Evolutionary conservation across 2,113 vertebrate species (phyloP).

Genomic region (Progne subis): DNA sequence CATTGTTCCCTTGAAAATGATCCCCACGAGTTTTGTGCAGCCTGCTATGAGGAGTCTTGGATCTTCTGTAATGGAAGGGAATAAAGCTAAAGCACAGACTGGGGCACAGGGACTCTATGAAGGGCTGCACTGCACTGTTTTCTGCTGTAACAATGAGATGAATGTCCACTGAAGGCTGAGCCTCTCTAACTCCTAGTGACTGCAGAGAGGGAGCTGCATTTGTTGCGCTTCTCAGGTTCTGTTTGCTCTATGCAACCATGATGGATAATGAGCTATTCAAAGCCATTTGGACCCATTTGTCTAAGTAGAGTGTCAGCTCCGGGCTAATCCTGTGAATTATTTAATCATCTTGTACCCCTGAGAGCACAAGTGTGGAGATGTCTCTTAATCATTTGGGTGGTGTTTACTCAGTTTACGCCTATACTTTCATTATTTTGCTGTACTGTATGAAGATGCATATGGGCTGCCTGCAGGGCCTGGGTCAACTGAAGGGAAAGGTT

Average conservation of each 20-base stretch:
- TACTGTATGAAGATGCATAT: neutral
- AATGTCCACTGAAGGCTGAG: neutral
- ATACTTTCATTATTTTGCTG: neutral
- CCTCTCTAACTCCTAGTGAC: neutral
- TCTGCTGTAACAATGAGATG: neutral
- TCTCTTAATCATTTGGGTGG: neutral
- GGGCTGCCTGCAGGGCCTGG: neutral
- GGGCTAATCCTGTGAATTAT: neutral
- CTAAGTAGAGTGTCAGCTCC: neutral
- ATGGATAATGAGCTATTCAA: constrained; percentile 3
- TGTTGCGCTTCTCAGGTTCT: neutral
- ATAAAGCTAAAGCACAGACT: neutral
- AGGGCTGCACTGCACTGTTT: accelerated
- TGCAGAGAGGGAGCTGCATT: neutral
- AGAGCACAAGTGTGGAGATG: neutral
- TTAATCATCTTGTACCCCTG: neutral
- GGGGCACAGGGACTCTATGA: neutral
- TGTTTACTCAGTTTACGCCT: neutral
- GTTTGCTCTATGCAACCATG: neutral
- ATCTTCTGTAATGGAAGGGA: neutral
- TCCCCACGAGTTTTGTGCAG: accelerated
- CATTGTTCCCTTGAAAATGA: neutral
- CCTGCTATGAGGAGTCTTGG: neutral
- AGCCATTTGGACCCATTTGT: constrained; percentile 7
- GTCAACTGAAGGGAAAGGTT: neutral